Evolutionary conservation across 2,888 invertebrate genomes (phyloP).

Genomic region (Scotopteryx bipunctaria): DNA sequence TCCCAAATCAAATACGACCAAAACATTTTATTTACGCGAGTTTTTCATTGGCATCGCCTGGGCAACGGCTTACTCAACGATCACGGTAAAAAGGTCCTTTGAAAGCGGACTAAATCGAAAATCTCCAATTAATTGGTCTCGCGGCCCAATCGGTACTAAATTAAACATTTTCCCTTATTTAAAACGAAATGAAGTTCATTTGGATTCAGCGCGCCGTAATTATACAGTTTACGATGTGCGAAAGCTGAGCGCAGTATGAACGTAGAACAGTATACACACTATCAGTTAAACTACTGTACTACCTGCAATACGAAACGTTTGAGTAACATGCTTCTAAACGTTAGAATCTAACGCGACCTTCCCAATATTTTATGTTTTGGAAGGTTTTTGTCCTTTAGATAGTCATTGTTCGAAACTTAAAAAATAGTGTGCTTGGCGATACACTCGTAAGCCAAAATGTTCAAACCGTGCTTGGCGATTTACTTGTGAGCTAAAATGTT

Average conservation of each 20-base stretch:
- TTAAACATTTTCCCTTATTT: constrained; percentile 83
- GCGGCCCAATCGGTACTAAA: constrained; percentile 69
- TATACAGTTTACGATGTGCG: constrained; percentile 81
- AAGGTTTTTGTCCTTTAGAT: too few relatives aligned
- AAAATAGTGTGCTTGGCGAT: too few relatives aligned
- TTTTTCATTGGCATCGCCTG: constrained; percentile 20
- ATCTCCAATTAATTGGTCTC: constrained; percentile 79
- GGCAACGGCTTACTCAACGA: constrained; percentile 46
- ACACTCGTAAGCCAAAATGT: too few relatives aligned
- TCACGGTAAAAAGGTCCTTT: constrained; percentile 42
- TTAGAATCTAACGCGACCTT: too few relatives aligned
- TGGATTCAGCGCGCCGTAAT: constrained; percentile 76
- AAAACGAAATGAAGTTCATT: constrained; percentile 81
- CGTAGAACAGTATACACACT: background rate
- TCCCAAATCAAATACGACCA: background rate
- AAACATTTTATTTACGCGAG: background rate
- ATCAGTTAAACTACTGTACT: too few relatives aligned
- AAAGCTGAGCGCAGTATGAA: constrained; percentile 49
- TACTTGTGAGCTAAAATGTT: too few relatives aligned
- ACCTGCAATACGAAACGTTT: too few relatives aligned
- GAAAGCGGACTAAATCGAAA: constrained; percentile 55
- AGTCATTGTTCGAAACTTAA: too few relatives aligned
- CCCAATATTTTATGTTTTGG: too few relatives aligned
- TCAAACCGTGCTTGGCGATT: too few relatives aligned
- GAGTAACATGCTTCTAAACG: too few relatives aligned